A percentile compares a stretch with the other conserved stretches of the same genome.
Conservation (phyloP, 2,797 vertebrate species). For the Danio kyathit region DNA sequence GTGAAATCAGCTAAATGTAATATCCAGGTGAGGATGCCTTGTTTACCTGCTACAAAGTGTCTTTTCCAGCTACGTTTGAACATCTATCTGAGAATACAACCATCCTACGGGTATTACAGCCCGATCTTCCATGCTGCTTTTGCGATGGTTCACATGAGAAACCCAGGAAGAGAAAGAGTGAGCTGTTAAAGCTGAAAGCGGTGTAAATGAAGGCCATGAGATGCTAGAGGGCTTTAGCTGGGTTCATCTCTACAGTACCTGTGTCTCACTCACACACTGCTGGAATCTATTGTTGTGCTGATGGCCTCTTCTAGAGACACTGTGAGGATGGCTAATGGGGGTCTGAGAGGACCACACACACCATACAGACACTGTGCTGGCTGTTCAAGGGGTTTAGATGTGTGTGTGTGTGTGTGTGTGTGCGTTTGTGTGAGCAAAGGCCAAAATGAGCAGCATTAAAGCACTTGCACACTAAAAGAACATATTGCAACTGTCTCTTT, state of each 20-base stretch:
- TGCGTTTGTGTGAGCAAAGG: slow-evolving; percentile 20
- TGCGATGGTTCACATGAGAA: slow-evolving; percentile 18
- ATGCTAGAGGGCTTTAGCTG: slow-evolving; percentile 43
- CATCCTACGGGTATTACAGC: slow-evolving; percentile 17
- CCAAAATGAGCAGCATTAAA: slow-evolving; percentile 36
- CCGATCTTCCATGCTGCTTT: slow-evolving; percentile 30
- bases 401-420: slow-evolving; percentile 30
- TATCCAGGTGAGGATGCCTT: not conserved
- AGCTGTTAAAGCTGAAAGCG: slow-evolving; percentile 52
- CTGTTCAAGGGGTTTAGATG: slow-evolving; percentile 32
- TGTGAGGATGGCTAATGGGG: slow-evolving; percentile 44
- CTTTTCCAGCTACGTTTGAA: not conserved
- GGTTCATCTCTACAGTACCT: slow-evolving; percentile 14
- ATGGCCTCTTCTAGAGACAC: slow-evolving; percentile 49
- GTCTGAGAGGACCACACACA: slow-evolving; percentile 34
- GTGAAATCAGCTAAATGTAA: not conserved
- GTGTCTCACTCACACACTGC: slow-evolving; percentile 5
- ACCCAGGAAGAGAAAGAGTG: slow-evolving; percentile 3
- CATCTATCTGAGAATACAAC: slow-evolving; percentile 10
- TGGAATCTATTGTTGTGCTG: slow-evolving; percentile 45
- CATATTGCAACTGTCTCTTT: slow-evolving; percentile 34
- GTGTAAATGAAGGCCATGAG: slow-evolving; percentile 42
- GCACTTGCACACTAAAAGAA: slow-evolving; percentile 14
- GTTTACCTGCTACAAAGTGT: slow-evolving; percentile 2
- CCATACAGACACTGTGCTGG: slow-evolving; percentile 11